These are phyloP conservation scores for Phrynocephalus versicolor DNA, from an alignment of 2,113 vertebrate genomes.

Conservation along the genomic window DNA sequence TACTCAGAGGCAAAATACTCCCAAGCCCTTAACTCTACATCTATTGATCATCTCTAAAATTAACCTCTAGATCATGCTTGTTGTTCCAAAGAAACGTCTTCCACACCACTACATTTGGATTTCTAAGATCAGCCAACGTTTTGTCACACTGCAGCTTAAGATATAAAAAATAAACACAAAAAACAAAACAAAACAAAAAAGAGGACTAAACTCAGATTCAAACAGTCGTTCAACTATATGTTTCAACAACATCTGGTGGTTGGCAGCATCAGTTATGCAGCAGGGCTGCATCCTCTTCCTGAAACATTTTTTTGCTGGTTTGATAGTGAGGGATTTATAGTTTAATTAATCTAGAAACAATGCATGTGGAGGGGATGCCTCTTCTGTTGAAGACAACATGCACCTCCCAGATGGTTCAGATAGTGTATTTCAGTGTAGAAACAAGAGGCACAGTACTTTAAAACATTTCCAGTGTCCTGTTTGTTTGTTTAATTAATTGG, in stretches of 20 bases:
- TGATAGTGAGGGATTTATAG: no score
- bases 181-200: no score
- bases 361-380: no score
- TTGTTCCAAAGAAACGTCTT: conserved; percentile 14
- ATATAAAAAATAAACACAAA: neutral
- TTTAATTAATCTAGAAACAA: neutral
- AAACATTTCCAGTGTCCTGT: no score
- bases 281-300: no score
- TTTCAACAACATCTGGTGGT: neutral
- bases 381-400: no score
- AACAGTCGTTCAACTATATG: neutral
- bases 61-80: neutral
- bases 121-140: conserved; percentile 1
- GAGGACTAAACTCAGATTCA: neutral
- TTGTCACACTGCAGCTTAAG: rapidly evolving
- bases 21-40: conserved; percentile 21
- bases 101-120: rapidly evolving
- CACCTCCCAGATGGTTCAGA: no score
- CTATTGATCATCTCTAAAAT: conserved; percentile 5
- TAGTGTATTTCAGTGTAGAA: no score
- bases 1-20: conserved; percentile 27
- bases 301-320: no score
- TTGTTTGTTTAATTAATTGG: no score
- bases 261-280: neutral
- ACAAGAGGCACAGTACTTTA: no score